Base-by-base conservation (phyloP, 2,888 invertebrate species). In the Chaetogeoica ovagalla region DNA sequence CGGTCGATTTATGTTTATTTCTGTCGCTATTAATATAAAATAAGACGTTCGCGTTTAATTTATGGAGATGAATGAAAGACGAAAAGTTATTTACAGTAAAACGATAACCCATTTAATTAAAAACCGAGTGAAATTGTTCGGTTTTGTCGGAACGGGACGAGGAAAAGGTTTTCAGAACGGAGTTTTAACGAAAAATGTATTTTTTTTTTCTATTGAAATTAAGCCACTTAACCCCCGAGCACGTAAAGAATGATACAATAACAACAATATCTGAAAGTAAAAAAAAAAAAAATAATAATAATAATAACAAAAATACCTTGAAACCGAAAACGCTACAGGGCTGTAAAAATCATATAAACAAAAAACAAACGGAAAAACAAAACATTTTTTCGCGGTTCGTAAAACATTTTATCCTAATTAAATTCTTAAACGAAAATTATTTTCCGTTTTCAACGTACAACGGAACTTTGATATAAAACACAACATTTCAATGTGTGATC, bases 231-330 rank as follows among this genome's bases (percentile, higher is more conserved):
- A 39, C 74, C 74, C 74, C 19, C 74, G 13, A 75, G 74, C 74
- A 75, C 74, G 68, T 76, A 70, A 70, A 77, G 68, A 69, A 77
- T 70, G 69, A 76, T 76, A 76, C 62, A 77, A 76, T 52, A 77
- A 69, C 77, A 69, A 70, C 77, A 69, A 70, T 77, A 62, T 59
- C 62, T 70, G 5, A 19, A 52, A 77, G 30, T 37, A 52, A 30
- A 52, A 68, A 69, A 68, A 48, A 68, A 39, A 39, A 72, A 57
- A 30, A 30, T 30, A 30, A 30, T 30, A 30, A 63, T 55, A 30
- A 30, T 30, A 30, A 30, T 30, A 30, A 63, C 37, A 74, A 63
- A 63, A 66, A 68, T 68, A 68, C 75, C 59, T 68, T n/a, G 66
- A 48, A 75, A 59, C 75, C 66, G 19, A 76, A 76, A 76, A 68